Evolutionary conservation across 2,797 vertebrate species (phyloP).

Genomic region (Hydrocynus forskahlii): DNA sequence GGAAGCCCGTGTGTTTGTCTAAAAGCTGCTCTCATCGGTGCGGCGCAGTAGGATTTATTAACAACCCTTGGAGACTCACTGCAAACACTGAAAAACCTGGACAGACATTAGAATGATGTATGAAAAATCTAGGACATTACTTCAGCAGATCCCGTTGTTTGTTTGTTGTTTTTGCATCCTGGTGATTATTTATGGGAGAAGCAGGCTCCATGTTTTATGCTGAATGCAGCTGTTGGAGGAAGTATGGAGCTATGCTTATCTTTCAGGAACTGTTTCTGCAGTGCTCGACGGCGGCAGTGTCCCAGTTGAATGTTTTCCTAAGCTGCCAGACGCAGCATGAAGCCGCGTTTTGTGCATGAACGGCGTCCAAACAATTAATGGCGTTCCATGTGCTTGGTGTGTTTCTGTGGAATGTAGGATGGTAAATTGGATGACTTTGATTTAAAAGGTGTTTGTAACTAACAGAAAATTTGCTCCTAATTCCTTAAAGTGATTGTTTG

Average conservation of each 20-base stretch:
- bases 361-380: constrained; percentile 51
- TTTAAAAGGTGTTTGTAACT: constrained; percentile 35
- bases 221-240: constrained; percentile 50
- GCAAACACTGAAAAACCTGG: constrained; percentile 1
- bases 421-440: constrained; percentile 37
- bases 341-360: constrained; percentile 44
- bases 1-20: constrained; percentile 22
- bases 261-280: constrained; percentile 48
- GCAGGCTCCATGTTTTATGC: constrained; percentile 35
- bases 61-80: not conserved
- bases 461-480: constrained; percentile 2
- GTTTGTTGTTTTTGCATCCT: constrained; percentile 40
- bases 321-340: constrained; percentile 42
- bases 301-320: constrained; percentile 52
- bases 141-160: constrained; percentile 40
- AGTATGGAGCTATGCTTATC: constrained; percentile 50
- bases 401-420: constrained; percentile 35
- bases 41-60: constrained; percentile 12
- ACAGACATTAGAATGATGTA: constrained; percentile 39
- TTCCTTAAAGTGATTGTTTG: not conserved
- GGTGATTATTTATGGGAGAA: constrained; percentile 44
- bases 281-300: constrained; percentile 39
- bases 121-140: constrained; percentile 42
- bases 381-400: constrained; percentile 24
- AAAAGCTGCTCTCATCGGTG: constrained; percentile 24